Conservation (phyloP, 1,140 invertebrate genomes). For the Agrypnia vestita region DNA sequence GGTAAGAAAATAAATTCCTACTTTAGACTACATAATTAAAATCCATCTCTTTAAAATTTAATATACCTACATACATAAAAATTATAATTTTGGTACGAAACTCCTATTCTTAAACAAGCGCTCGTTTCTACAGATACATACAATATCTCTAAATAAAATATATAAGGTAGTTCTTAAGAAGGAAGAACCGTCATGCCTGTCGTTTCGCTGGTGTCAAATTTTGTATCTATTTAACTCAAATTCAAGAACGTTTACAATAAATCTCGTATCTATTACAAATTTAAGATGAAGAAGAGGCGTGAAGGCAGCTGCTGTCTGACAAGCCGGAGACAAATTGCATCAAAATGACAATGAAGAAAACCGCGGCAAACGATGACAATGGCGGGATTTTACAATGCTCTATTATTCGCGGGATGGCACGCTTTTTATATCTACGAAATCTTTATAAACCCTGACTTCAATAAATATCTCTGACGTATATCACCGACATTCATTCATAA, state of each 20-base stretch:
- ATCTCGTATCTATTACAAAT: constrained; percentile 7
- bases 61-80: too few species aligned
- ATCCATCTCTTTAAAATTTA: too few species aligned
- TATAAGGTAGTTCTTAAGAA: too few species aligned
- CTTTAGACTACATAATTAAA: too few species aligned
- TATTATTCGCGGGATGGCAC: constrained; percentile 36
- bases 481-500: too few species aligned
- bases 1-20: too few species aligned
- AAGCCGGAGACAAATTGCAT: constrained; percentile 44
- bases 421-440: constrained; percentile 39
- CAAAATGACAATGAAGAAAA: constrained; percentile 38
- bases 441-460: constrained; percentile 11
- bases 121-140: too few species aligned
- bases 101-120: too few species aligned
- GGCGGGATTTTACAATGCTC: constrained; percentile 22
- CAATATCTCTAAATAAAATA: too few species aligned
- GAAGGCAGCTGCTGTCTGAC: constrained; percentile 30
- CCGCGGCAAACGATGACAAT: constrained; percentile 32
- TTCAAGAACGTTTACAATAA: constrained; percentile 25
- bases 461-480: not conserved
- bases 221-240: constrained; percentile 29
- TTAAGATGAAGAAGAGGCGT: constrained; percentile 36
- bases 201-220: constrained; percentile 14
- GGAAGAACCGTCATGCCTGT: too few species aligned
- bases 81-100: too few species aligned